A percentile compares a stretch with the other conserved stretches of the same genome.
These are phyloP conservation scores for Leptinotarsa texana DNA, from an alignment of 1,140 invertebrate species.

Conservation along the genomic window DNA sequence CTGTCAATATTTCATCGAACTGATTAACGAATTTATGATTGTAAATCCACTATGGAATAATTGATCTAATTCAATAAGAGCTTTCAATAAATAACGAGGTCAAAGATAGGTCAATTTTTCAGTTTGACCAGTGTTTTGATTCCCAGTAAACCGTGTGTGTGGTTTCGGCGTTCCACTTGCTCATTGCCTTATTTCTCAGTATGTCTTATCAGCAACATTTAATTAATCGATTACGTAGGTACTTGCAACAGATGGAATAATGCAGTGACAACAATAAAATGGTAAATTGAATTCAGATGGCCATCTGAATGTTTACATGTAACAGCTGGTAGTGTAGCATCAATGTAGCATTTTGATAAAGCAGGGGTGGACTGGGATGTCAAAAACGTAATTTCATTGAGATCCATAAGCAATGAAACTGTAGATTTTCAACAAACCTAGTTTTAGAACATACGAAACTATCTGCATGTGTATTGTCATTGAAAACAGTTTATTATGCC, in stretches of 20 bases:
- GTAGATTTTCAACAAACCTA: no score
- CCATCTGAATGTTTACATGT: neutral
- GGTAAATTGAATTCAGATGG: neutral
- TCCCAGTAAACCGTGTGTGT: neutral
- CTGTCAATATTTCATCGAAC: no score
- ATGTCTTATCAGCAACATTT: neutral
- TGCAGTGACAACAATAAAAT: neutral
- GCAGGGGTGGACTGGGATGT: no score
- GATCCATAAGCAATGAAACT: no score
- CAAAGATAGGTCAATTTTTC: neutral
- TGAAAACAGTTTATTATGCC: no score
- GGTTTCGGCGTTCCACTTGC: neutral
- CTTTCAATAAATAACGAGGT: neutral
- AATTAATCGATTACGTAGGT: conserved; percentile 2
- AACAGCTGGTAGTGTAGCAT: no score
- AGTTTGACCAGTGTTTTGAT: neutral
- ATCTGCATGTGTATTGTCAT: no score
- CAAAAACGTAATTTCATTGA: no score
- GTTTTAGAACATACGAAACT: no score
- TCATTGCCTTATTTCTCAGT: neutral
- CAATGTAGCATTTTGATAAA: no score
- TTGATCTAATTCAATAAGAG: neutral
- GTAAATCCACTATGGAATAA: no score
- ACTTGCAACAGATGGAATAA: neutral
- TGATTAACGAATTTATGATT: no score